Evolutionary conservation across 37 sponge, comb jelly and placozoan genomes (phyloP).

Genomic region (Ephydatia muelleri): DNA sequence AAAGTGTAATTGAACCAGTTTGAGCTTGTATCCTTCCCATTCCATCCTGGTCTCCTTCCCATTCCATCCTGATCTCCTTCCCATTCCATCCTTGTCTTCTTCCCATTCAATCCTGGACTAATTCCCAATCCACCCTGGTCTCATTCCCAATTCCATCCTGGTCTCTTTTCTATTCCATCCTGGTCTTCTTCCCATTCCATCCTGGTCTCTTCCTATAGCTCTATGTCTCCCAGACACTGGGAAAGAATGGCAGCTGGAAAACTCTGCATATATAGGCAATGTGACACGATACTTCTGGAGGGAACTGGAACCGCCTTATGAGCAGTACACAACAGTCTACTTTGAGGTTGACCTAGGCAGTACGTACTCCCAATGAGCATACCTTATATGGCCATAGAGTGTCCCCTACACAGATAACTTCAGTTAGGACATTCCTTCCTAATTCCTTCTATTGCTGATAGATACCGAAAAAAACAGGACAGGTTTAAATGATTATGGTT

Average conservation of each 20-base stretch:
- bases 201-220: not conserved
- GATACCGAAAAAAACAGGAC: too few relatives aligned
- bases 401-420: not conserved
- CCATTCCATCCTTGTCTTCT: too few relatives aligned
- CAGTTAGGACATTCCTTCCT: slow-evolving; percentile 16
- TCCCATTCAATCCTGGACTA: too few relatives aligned
- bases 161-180: too few relatives aligned
- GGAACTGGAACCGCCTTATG: not conserved
- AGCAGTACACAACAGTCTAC: not conserved
- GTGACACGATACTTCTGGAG: not conserved
- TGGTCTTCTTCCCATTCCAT: too few relatives aligned
- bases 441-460: slow-evolving; percentile 40
- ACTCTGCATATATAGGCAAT: not conserved
- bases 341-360: not conserved
- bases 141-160: not conserved
- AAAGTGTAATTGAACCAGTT: too few relatives aligned
- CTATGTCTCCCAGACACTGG: not conserved
- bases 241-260: not conserved
- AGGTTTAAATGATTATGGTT: too few relatives aligned
- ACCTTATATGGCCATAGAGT: not conserved
- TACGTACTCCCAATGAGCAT: not conserved
- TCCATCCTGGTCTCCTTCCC: too few relatives aligned
- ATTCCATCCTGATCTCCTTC: too few relatives aligned
- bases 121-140: too few relatives aligned
- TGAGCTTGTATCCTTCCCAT: too few relatives aligned